phyloP scores from a whole-genome alignment of 2,888 invertebrate species.

The Diarsia brunnea region DNA sequence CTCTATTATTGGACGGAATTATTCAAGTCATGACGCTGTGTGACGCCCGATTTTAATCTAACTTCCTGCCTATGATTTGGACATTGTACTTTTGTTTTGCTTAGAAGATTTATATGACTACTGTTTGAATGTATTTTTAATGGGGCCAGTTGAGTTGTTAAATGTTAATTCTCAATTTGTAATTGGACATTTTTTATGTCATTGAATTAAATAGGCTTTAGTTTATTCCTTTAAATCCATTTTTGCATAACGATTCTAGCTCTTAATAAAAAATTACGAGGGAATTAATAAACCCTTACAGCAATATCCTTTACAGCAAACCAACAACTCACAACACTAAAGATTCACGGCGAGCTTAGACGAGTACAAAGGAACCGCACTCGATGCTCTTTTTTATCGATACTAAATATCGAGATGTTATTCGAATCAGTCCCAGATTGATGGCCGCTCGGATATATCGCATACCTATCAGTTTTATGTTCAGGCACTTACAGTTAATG shows the following conservation, averaged over 20 bases:
- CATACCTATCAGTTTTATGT: conserved; percentile 89
- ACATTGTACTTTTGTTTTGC: conserved; percentile 64
- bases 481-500: conserved; percentile 87
- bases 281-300: conserved; percentile 6
- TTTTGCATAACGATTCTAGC: not conserved
- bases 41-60: conserved; percentile 85
- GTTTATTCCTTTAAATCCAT: not conserved
- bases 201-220: not conserved
- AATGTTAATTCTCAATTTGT: conserved; percentile 37
- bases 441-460: conserved; percentile 85
- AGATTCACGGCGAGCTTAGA: conserved; percentile 58
- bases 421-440: conserved; percentile 76
- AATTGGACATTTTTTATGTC: conserved; percentile 7
- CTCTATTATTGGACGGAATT: conserved; percentile 85
- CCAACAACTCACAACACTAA: conserved; percentile 42
- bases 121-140: conserved; percentile 55
- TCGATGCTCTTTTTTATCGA: conserved; percentile 71
- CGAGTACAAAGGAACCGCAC: conserved; percentile 70
- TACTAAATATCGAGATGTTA: conserved; percentile 77
- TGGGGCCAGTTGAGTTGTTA: conserved; percentile 32
- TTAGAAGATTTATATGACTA: conserved; percentile 59
- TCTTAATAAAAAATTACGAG: not conserved
- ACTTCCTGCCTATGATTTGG: conserved; percentile 78
- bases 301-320: conserved; percentile 15
- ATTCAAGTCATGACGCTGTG: conserved; percentile 79